Evolutionary conservation across 92 coral and sea anemone genomes (phyloP), one percentile per base, ranked within the genome.

Genomic region (Porites rus): DNA sequence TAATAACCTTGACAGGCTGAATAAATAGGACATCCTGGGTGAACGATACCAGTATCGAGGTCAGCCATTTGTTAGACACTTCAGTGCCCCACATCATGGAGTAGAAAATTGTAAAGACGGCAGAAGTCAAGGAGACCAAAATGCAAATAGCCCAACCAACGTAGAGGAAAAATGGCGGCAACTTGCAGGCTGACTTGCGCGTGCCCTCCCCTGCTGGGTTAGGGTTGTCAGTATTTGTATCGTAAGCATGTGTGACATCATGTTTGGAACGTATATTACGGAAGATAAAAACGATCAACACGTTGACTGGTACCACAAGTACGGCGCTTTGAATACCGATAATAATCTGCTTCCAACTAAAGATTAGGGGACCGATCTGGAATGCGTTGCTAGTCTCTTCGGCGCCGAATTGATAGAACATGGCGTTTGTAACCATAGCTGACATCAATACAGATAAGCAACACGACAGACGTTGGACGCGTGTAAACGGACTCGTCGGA

Each of bases 391-490:
- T 88, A 8, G 92, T 89, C 25, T 94, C 94, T 61, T 88, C 88
- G 2, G 91, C 96, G 17, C 99, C 99, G 64, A 96, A 93, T 56
- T 87, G 95, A 54, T 96, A 96, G 75, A 96, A 96, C 98, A 96
- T 94, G 22, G 99, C 99, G 89, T 95, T 96, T 2, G 98, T 89
- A 8, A 96, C 92, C 99, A 96, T 93, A 12, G 95, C 98, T 10
- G 98, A 91, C 92, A 95, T 83, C 54, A 96, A 84, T 16, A 96
- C 89, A 17, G 96, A 96, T 19, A 94, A 89, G 74, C 98, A 95
- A 80, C 99, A 96, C 17, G 99, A 93, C 51, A 95, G 92, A 65
- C 99, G 93, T 73, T 96, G 99, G 78, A 96, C 96, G 62, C 99
- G 98, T 53, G 99, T 96, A 71, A 96, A 96, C 22, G 89, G 93